A percentile compares a stretch with the other conserved stretches of the same genome.
Conservation (phyloP, 2,888 invertebrate species). For the Byasa hedistus region DNA sequence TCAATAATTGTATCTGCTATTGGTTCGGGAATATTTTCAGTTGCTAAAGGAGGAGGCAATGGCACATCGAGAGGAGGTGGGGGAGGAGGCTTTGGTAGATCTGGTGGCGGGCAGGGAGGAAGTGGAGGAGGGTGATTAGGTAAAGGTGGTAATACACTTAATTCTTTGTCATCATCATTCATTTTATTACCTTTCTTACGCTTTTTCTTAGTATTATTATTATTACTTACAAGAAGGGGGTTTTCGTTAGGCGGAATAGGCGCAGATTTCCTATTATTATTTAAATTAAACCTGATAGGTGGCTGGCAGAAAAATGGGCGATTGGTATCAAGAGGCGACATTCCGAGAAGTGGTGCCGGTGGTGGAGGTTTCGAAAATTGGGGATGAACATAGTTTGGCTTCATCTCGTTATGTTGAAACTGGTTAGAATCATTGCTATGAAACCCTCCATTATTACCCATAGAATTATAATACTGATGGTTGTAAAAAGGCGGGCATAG, state of each 20-base stretch:
- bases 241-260: conserved; percentile 66
- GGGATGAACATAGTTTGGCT: conserved; percentile 50
- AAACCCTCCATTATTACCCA: conserved; percentile 50
- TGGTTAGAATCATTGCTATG: conserved; percentile 52
- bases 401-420: conserved; percentile 57
- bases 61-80: conserved; percentile 59
- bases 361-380: conserved; percentile 64
- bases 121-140: conserved; percentile 78
- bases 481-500: conserved; percentile 76
- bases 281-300: conserved; percentile 74
- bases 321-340: conserved; percentile 67
- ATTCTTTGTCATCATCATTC: conserved; percentile 62
- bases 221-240: conserved; percentile 64
- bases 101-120: conserved; percentile 76
- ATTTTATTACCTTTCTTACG: conserved; percentile 84
- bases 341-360: conserved; percentile 61
- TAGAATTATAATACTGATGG: conserved; percentile 68
- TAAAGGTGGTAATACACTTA: conserved; percentile 69
- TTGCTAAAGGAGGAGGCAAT: conserved; percentile 69
- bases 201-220: conserved; percentile 85
- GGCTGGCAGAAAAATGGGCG: conserved; percentile 70
- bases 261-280: conserved; percentile 62
- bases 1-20: conserved; percentile 49
- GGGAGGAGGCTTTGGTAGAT: conserved; percentile 56
- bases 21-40: conserved; percentile 66